Evolutionary conservation across 2,888 invertebrate species (phyloP).

Genomic region (Myopa testacea): DNA sequence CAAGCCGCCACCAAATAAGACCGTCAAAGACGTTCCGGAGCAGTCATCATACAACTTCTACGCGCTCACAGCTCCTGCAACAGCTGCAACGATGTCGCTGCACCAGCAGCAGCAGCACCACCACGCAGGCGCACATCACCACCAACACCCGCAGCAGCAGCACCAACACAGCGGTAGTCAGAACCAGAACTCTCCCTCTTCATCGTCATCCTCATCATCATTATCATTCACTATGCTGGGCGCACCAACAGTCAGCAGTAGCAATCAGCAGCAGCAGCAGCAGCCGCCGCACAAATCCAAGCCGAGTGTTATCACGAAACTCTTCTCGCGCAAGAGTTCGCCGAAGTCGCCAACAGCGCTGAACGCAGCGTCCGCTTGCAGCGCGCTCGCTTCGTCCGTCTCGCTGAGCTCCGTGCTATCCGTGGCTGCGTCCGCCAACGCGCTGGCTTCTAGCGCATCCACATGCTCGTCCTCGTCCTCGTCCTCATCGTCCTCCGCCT

Average conservation of each 20-base stretch:
- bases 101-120: slow-evolving; percentile 40
- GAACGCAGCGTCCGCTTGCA: slow-evolving; percentile 52
- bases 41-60: slow-evolving; percentile 60
- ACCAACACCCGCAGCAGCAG: slow-evolving; percentile 29
- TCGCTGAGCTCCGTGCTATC: slow-evolving; percentile 56
- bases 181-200: slow-evolving; percentile 33
- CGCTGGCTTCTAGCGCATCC: slow-evolving; percentile 44
- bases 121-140: slow-evolving; percentile 41
- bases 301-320: slow-evolving; percentile 67
- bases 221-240: slow-evolving; percentile 34
- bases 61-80: slow-evolving; percentile 49
- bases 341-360: slow-evolving; percentile 65
- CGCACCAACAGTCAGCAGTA: slow-evolving; percentile 42
- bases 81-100: slow-evolving; percentile 44
- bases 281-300: slow-evolving; percentile 62
- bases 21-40: slow-evolving; percentile 76
- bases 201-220: background rate
- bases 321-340: slow-evolving; percentile 68
- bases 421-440: slow-evolving; percentile 55
- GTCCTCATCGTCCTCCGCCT: slow-evolving; percentile 51
- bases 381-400: slow-evolving; percentile 57
- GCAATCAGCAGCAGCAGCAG: slow-evolving; percentile 46
- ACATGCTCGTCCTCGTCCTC: slow-evolving; percentile 57
- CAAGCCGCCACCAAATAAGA: slow-evolving; percentile 76
- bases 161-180: slow-evolving; percentile 40